Evolutionary conservation across 1,140 invertebrate genomes (phyloP).

Genomic region (Saccostrea cuccullata): DNA sequence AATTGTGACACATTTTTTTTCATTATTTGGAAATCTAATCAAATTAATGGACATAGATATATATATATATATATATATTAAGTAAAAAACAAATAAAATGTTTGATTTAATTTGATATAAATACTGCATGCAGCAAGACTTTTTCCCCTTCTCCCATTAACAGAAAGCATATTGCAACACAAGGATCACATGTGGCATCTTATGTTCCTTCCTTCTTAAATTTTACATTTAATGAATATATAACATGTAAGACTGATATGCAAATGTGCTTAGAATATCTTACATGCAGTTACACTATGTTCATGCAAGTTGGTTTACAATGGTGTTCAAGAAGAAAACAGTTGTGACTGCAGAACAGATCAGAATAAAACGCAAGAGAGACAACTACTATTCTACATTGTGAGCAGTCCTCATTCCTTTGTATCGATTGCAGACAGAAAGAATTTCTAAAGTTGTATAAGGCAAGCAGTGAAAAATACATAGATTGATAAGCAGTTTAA

Average conservation of each 20-base stretch:
- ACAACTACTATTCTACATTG: neutral
- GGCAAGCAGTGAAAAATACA: constrained; percentile 19
- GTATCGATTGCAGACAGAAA: neutral
- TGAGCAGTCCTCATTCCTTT: neutral
- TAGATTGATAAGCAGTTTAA: neutral
- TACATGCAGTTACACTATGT: neutral
- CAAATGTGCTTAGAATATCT: neutral
- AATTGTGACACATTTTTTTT: too few relatives aligned
- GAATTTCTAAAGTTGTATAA: neutral
- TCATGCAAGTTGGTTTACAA: neutral
- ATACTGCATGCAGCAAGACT: too few relatives aligned
- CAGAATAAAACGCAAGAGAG: neutral
- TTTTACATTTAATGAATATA: neutral
- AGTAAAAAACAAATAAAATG: too few relatives aligned
- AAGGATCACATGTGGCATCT: too few relatives aligned
- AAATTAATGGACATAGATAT: too few relatives aligned
- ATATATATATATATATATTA: too few relatives aligned
- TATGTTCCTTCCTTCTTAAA: neutral
- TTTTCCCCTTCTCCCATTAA: too few relatives aligned
- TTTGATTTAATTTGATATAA: too few relatives aligned
- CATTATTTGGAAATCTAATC: too few relatives aligned
- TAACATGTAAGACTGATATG: neutral
- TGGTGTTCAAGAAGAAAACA: neutral
- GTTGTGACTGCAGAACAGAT: neutral
- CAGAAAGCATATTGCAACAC: too few relatives aligned